Percentiles rank a stretch among this genome's conserved stretches.
Conservation (phyloP, 2,888 invertebrate species). For the Odontocolon sp. region DNA sequence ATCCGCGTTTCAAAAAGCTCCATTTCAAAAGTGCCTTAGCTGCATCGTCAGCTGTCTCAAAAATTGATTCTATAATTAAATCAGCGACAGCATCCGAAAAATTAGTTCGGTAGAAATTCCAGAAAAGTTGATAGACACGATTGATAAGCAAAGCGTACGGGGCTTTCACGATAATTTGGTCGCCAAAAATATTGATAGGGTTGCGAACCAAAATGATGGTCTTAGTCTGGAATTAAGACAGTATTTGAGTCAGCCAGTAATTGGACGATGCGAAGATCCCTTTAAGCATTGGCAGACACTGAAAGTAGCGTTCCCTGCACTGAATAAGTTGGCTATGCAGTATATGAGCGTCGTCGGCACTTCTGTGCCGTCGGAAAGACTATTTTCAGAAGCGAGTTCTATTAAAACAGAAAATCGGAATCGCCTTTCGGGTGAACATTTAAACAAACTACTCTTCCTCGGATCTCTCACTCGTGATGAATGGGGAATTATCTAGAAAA, state of each 20-base stretch:
- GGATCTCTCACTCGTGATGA: conserved; percentile 3
- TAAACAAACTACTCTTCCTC: conserved; percentile 30
- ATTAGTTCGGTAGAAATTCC: neutral
- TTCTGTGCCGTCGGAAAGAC: conserved; percentile 54
- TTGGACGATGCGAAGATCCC: conserved; percentile 23
- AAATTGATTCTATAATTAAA: conserved; percentile 22
- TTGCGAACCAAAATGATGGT: neutral
- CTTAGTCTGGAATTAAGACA: conserved; percentile 21
- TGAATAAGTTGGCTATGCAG: conserved; percentile 38
- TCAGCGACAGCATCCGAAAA: neutral
- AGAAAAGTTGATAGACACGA: neutral
- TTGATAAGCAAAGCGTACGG: conserved; percentile 31
- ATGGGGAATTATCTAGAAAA: neutral
- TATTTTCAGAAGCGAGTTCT: conserved; percentile 53
- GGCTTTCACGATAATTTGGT: conserved; percentile 35
- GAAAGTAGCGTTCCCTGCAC: conserved; percentile 42
- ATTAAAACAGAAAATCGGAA: conserved; percentile 46
- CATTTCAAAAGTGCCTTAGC: conserved; percentile 54
- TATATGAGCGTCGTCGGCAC: conserved; percentile 46
- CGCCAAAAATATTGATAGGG: neutral
- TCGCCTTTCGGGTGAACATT: conserved; percentile 24
- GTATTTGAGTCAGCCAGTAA: conserved; percentile 31
- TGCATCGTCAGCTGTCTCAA: conserved; percentile 28
- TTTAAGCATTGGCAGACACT: conserved; percentile 47
- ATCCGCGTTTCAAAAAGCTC: conserved; percentile 61